These are phyloP conservation scores for Anthophora plumipes DNA, from an alignment of 2,888 invertebrate species.

Conservation along the genomic window DNA sequence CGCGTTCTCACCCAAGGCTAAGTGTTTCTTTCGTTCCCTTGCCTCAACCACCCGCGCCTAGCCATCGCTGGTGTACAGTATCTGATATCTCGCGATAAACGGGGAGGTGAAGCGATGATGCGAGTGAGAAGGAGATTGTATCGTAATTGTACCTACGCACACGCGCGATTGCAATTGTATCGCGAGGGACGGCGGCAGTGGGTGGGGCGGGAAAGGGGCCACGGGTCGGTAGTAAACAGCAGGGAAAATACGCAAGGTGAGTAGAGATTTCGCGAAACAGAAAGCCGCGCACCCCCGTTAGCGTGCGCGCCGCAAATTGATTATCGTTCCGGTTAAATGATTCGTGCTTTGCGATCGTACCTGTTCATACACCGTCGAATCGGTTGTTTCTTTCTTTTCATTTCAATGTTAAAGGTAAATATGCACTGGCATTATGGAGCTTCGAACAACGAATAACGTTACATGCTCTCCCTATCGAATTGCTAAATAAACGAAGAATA, in stretches of 20 bases:
- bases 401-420: background rate
- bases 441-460: no score
- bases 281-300: background rate
- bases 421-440: background rate
- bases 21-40: conserved; percentile 14
- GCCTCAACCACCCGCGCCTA: no score
- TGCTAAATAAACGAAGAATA: background rate
- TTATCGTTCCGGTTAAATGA: background rate
- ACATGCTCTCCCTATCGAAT: no score
- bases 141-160: conserved; percentile 13
- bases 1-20: conserved; percentile 33
- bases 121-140: background rate
- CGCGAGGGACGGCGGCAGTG: background rate
- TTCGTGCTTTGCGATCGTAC: background rate
- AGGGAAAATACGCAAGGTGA: background rate
- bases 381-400: background rate
- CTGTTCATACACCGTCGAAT: background rate
- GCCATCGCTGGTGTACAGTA: no score
- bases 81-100: background rate
- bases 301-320: background rate
- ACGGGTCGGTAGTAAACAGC: background rate
- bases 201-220: no score
- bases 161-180: background rate
- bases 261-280: background rate
- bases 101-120: background rate